Evolutionary conservation across 2,888 invertebrate species (phyloP).

Genomic region (Elegia similella): DNA sequence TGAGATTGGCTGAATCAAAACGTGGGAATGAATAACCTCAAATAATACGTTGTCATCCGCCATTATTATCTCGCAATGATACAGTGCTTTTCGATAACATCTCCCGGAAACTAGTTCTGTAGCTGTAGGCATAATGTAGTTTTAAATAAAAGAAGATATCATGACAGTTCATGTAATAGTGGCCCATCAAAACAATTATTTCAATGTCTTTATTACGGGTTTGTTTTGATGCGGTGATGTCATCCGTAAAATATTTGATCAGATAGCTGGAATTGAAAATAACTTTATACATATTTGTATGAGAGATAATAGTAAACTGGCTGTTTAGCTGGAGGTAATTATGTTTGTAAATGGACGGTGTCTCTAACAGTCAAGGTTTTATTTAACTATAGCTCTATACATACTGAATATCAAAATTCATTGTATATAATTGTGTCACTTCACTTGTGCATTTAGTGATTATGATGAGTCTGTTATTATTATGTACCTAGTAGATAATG

Average conservation of each 20-base stretch:
- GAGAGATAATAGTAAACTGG: conserved; percentile 32
- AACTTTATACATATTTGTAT: conserved; percentile 45
- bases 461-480: too few species aligned
- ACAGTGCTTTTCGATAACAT: conserved; percentile 77
- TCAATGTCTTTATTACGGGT: conserved; percentile 64
- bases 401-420: not conserved
- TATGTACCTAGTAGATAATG: too few species aligned
- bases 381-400: not conserved
- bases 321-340: conserved; percentile 23
- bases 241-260: conserved; percentile 53
- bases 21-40: conserved; percentile 71
- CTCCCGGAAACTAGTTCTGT: conserved; percentile 56
- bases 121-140: conserved; percentile 45
- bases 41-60: conserved; percentile 80
- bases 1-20: conserved; percentile 75
- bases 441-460: not conserved
- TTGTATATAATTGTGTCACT: not conserved
- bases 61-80: conserved; percentile 81
- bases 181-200: conserved; percentile 64
- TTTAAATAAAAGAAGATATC: conserved; percentile 70
- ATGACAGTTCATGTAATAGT: conserved; percentile 57
- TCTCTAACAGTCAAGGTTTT: not conserved
- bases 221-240: conserved; percentile 48
- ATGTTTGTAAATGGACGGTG: not conserved
- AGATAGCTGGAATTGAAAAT: conserved; percentile 58